Evolutionary conservation across 37 sponge, comb jelly and placozoan genomes (phyloP).

Genomic region (Aplysina aerophoba): DNA sequence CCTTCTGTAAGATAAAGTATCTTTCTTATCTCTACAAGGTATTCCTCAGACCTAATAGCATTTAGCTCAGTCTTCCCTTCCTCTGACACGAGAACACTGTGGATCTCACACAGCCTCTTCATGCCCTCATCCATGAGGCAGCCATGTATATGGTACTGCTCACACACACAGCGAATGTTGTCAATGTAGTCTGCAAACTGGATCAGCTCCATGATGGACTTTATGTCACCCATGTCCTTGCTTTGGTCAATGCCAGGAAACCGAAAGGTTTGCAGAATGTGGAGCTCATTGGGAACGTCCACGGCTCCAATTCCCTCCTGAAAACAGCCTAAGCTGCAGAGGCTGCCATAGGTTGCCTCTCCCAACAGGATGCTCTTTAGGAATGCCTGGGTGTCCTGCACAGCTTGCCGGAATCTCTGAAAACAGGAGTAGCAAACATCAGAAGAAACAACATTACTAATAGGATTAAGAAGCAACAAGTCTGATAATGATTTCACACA

Average conservation of each 20-base stretch:
- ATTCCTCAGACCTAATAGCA: slow-evolving; percentile 48
- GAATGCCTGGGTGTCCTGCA: slow-evolving; percentile 42
- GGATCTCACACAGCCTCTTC: slow-evolving; percentile 47
- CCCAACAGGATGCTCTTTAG: slow-evolving; percentile 52
- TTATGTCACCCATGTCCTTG: slow-evolving; percentile 46
- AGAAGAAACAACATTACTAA: too few relatives aligned
- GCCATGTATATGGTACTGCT: slow-evolving; percentile 57
- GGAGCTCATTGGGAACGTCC: background rate
- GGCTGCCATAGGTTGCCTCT: slow-evolving; percentile 51
- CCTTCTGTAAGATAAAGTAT: slow-evolving; percentile 29
- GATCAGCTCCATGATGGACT: slow-evolving; percentile 69
- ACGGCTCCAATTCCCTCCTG: slow-evolving; percentile 9
- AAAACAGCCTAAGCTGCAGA: slow-evolving; percentile 12
- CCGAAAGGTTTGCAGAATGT: background rate
- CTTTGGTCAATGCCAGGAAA: background rate
- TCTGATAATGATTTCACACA: too few relatives aligned
- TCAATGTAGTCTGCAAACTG: slow-evolving; percentile 60
- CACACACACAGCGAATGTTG: slow-evolving; percentile 61
- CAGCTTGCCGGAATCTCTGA: slow-evolving; percentile 20
- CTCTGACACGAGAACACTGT: slow-evolving; percentile 27
- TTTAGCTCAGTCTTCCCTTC: slow-evolving; percentile 49
- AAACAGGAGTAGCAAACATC: background rate
- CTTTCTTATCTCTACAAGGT: slow-evolving; percentile 39
- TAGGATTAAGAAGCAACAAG: too few relatives aligned
- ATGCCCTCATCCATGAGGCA: slow-evolving; percentile 63